Base-by-base conservation (phyloP, 1,140 invertebrate species). In the Archegozetes longisetosus region DNA sequence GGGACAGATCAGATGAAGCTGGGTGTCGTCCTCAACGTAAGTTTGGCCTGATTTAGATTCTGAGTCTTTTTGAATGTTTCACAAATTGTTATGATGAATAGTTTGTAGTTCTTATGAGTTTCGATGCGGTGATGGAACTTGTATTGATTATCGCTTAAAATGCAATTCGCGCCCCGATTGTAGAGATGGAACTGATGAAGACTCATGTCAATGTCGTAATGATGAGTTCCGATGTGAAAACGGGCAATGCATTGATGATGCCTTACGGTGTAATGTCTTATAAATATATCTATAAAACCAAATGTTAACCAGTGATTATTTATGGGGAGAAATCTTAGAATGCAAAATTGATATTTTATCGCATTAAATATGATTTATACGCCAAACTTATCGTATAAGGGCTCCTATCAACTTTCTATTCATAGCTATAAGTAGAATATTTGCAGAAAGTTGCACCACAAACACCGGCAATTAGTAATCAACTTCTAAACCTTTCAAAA, bases 121-220 rank as follows among this genome's bases (percentile, higher is more conserved):
- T 48, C 55, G 58, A n/a, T 78, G 77, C 67, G 66, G 64, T 13
- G 73, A 75, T 66, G 75, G 75, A 28, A 66, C 68, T 59, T 79
- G 77, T 64, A 74, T 79, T 29, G 62, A 66, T 53, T 58, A 57
- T 2, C 25, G 52, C 23, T 23, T 20, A 25, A 58, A 53, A 12
- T 90, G 86, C 72, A 80, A 90, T 72, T 76, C 77, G 54, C 70
- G 72, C 54, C 66, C 68, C 46, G 84, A 89, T 71, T 89, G 86
- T 72, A 71, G 74, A 46, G 80, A 82, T 72, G 76, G 76, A 49
- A 77, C 81, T 0, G 91, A 95, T 70, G 92, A 96, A 59, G 49
- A 40, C 14, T 60, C 58, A 23, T 66, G 65, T n/a, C 56, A 60
- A 61, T 74, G 72, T 62, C 14, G 46, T 3, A 24, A 40, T 0